Evolutionary conservation across 2,888 invertebrate genomes (phyloP).

Genomic region (Escarpia spicata): DNA sequence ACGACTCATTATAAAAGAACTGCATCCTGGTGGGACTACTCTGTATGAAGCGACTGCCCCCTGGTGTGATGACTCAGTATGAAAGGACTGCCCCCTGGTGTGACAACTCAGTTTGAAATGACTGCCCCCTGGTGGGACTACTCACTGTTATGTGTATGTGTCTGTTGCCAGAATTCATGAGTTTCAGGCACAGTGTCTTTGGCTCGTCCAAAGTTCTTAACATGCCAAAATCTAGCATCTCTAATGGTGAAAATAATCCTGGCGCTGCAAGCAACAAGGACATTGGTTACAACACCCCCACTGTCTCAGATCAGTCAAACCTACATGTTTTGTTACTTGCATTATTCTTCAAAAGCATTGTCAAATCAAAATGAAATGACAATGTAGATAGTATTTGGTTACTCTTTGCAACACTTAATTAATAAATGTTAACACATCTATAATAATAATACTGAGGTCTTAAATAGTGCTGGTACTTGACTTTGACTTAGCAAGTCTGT

Average conservation of each 20-base stretch:
- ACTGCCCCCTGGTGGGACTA: conserved; percentile 28
- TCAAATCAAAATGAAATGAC: no score
- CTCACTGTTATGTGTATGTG: conserved; percentile 76
- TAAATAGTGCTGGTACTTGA: no score
- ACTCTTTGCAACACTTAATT: not conserved
- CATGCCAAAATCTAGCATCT: conserved; percentile 84
- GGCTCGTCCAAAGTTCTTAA: conserved; percentile 77
- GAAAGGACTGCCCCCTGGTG: no score
- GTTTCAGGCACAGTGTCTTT: conserved; percentile 72
- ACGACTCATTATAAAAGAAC: not conserved
- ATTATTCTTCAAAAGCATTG: not conserved
- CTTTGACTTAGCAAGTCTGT: no score
- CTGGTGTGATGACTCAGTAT: not conserved
- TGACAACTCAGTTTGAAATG: not conserved
- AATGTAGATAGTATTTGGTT: not conserved
- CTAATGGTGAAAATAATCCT: conserved; percentile 82
- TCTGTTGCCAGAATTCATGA: conserved; percentile 77
- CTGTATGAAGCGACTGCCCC: conserved; percentile 36
- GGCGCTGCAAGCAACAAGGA: conserved; percentile 61
- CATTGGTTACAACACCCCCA: not conserved
- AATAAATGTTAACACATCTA: not conserved
- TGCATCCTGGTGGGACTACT: conserved; percentile 43
- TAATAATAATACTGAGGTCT: not conserved
- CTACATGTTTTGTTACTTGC: not conserved
- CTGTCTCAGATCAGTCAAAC: not conserved